phyloP scores from a whole-genome alignment of 2,888 invertebrate species.

The Polydesmus complanatus region DNA sequence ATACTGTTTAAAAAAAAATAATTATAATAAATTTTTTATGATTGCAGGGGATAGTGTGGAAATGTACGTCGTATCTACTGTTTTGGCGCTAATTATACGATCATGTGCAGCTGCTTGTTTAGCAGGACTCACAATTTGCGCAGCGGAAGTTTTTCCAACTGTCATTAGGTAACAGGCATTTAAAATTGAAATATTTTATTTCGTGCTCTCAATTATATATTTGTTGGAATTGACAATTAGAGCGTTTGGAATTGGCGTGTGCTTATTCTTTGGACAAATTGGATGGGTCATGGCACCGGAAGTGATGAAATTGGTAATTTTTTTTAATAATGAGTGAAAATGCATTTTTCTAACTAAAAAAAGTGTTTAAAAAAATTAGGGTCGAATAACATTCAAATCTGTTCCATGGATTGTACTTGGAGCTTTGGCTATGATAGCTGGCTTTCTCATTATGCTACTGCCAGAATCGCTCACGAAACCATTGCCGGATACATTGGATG shows the following conservation, averaged over 20 bases:
- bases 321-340: not conserved
- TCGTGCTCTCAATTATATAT: not conserved
- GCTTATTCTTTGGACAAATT: conserved; percentile 14
- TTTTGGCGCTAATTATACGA: conserved; percentile 13
- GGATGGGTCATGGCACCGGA: conserved; percentile 15
- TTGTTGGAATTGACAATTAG: conserved; percentile 1
- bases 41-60: conserved; percentile 1
- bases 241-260: conserved; percentile 16
- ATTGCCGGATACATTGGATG: conserved; percentile 16
- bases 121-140: conserved; percentile 17
- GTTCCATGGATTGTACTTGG: conserved; percentile 17
- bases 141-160: conserved; percentile 17
- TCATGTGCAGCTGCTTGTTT: conserved; percentile 15
- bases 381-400: conserved; percentile 15
- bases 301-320: conserved; percentile 16
- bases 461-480: conserved; percentile 17
- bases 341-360: not conserved
- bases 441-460: conserved; percentile 16
- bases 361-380: not conserved
- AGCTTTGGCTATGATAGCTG: conserved; percentile 14
- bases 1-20: no score
- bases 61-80: conserved; percentile 11
- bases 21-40: not conserved
- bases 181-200: not conserved
- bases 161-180: conserved; percentile 11